Conservation (phyloP, 2,888 invertebrate genomes). For the Noctua pronuba region DNA sequence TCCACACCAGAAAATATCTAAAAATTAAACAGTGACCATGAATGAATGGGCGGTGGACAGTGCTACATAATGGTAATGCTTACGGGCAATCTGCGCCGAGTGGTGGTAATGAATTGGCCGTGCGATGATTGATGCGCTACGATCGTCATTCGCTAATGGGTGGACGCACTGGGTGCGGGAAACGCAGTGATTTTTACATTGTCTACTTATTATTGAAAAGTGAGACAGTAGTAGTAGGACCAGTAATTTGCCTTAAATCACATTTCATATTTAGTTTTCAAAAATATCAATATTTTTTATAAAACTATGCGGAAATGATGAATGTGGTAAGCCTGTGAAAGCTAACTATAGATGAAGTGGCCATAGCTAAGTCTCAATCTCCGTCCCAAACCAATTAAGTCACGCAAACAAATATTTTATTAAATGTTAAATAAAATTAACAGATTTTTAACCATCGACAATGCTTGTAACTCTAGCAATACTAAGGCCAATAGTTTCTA, state of each 20-base stretch:
- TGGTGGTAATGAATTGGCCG: constrained; percentile 89
- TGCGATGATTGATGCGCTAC: constrained; percentile 86
- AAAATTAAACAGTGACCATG: constrained; percentile 35
- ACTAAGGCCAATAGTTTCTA: neutral
- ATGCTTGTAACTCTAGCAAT: neutral
- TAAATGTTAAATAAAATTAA: too few species aligned
- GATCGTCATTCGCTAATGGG: constrained; percentile 85
- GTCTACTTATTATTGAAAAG: neutral
- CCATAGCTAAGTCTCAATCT: neutral
- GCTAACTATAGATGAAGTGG: too few species aligned
- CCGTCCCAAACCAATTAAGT: neutral
- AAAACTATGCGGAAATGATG: neutral
- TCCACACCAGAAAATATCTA: neutral
- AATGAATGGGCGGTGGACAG: constrained; percentile 41
- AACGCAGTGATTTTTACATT: constrained; percentile 58
- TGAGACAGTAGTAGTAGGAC: neutral
- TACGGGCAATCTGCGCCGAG: constrained; percentile 85
- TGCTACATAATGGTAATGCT: constrained; percentile 51
- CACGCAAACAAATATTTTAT: neutral
- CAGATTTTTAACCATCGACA: neutral
- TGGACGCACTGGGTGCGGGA: constrained; percentile 72
- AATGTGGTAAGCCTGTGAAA: neutral
- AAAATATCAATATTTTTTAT: too few species aligned
- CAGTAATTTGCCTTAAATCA: neutral
- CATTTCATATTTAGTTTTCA: neutral